Evolutionary conservation across 1,140 invertebrate genomes (phyloP).

Genomic region (Triops longicaudatus): DNA sequence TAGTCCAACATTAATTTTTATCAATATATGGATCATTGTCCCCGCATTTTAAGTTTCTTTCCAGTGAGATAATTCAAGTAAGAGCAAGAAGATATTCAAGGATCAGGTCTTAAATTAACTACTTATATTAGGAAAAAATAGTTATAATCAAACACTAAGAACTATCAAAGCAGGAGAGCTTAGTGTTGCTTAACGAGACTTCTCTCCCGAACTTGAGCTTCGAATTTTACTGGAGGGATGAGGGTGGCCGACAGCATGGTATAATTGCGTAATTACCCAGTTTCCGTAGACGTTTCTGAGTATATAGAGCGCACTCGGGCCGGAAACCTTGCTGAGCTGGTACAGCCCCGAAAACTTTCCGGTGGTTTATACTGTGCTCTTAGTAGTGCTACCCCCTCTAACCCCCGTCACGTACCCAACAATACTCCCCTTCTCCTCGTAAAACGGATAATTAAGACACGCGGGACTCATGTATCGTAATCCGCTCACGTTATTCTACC

Average conservation of each 20-base stretch:
- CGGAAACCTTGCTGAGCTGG: background rate
- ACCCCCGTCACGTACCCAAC: background rate
- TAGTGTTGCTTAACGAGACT: background rate
- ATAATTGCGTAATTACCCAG: background rate
- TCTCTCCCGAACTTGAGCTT: too few relatives aligned
- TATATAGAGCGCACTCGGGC: background rate
- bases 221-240: background rate
- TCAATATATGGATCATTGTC: too few relatives aligned
- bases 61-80: too few relatives aligned
- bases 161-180: background rate
- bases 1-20: too few relatives aligned
- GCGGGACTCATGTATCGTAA: background rate
- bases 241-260: background rate
- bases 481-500: background rate
- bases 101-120: too few relatives aligned
- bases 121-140: background rate
- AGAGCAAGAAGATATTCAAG: too few relatives aligned
- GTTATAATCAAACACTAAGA: background rate
- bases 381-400: background rate
- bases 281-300: background rate
- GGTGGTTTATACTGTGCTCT: background rate
- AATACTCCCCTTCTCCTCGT: background rate
- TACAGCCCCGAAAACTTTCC: background rate
- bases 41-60: too few relatives aligned
- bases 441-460: constrained; percentile 4